Base-by-base conservation (phyloP, 2,113 vertebrate species). In the Nothobranchius furzeri region DNA sequence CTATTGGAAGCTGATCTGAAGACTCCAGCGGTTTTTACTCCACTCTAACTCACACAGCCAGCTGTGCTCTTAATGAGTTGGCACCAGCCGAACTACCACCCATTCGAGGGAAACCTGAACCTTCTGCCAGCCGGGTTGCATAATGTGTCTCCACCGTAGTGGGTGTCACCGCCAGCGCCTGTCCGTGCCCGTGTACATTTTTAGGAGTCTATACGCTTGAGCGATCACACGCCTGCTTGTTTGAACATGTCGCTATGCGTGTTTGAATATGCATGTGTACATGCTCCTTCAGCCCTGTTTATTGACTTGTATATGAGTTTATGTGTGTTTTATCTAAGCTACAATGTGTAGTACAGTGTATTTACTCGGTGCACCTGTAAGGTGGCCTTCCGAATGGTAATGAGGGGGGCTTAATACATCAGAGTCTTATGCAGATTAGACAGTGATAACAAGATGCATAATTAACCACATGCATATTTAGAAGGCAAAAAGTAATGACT, bases 41-140 rank as follows among this genome's bases (percentile, higher is more conserved):
- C 25, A 45, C 50, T 82, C 71, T 55, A 48, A 70, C 75, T 64
- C 77, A 59, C 48, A 63, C 73, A 68, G 60, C 86, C 87, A 88
- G 86, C 88, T 91, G 86, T 82, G 77, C 75, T 87, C 57, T 81
- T 90, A 89, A 91, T 88, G 86, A 91, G 81, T 90, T 91, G 87
- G 87, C 88, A 85, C 70, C 47, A 70, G 70, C 76, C 60, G 64
- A 73, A 77, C 58, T 61, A 65, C 58, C 75, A 72, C 45, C 75
- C 43, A 35, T 62, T 66, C 17, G 57, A 76, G 65, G 68, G 73
- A 68, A 77, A 73, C 76, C 73, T 78, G 83, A 70, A 69, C 84
- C 81, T 82, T 88, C 83, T 90, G 85, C 87, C 85, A 71, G 43
- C 6, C 20, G 57, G 65, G 65, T 78, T 73, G 77, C 70, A 64